These are phyloP conservation scores for Heteropelma amictum DNA, from an alignment of 2,888 invertebrate species.

Conservation along the genomic window DNA sequence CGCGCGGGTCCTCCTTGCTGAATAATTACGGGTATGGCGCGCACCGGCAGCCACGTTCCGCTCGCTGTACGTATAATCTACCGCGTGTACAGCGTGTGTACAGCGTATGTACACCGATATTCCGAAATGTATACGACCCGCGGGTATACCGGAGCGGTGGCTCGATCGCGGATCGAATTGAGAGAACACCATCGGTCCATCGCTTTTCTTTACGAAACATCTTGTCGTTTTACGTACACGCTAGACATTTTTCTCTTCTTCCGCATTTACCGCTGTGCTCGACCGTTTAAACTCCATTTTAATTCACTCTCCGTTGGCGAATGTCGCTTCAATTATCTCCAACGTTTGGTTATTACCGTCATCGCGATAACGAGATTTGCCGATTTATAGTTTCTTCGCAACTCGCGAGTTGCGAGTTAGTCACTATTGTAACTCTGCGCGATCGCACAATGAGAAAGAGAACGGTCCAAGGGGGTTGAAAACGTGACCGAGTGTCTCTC, in stretches of 20 bases:
- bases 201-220: no score
- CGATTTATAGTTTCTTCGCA: constrained; percentile 18
- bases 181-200: no score
- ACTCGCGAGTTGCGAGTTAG: constrained; percentile 54
- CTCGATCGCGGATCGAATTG: no score
- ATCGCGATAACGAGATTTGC: constrained; percentile 1
- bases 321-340: constrained; percentile 19
- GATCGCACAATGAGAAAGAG: constrained; percentile 25
- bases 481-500: constrained; percentile 50
- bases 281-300: background rate
- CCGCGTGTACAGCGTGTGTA: no score
- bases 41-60: constrained; percentile 70
- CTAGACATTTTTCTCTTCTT: background rate
- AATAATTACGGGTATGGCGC: constrained; percentile 76
- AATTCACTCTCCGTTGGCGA: background rate
- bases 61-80: constrained; percentile 63
- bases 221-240: no score
- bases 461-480: constrained; percentile 58
- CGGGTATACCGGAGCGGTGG: no score
- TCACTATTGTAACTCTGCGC: constrained; percentile 18
- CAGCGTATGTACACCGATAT: background rate
- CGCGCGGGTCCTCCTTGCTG: constrained; percentile 72
- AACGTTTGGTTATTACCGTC: background rate
- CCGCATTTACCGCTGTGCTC: no score
- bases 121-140: no score